Conservation (phyloP, 2,113 vertebrate species). For the Zingel zingel region DNA sequence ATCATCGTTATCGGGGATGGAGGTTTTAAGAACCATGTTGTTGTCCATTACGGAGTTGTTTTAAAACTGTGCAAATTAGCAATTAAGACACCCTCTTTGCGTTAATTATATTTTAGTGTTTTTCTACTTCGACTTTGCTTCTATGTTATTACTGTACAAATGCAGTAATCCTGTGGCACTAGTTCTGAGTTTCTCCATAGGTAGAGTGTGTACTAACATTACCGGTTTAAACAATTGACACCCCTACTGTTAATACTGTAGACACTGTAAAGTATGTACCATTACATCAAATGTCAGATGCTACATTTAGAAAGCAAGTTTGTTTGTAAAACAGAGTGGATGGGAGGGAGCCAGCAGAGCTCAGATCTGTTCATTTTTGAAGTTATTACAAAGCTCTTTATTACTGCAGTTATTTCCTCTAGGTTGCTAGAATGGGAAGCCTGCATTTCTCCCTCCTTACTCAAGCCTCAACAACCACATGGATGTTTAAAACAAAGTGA, state of each 20-base stretch:
- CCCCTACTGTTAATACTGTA: not conserved
- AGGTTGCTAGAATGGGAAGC: not conserved
- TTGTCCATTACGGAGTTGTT: not conserved
- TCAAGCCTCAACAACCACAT: slow-evolving; percentile 16
- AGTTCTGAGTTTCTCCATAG: not conserved
- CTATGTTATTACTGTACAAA: slow-evolving; percentile 3
- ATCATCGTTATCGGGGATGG: not conserved
- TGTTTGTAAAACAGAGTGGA: slow-evolving; percentile 42
- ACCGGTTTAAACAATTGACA: no score
- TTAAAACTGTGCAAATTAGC: not conserved
- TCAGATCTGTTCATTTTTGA: slow-evolving; percentile 44
- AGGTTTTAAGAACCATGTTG: not conserved
- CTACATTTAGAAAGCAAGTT: slow-evolving; percentile 41
- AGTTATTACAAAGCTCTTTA: slow-evolving; percentile 52
- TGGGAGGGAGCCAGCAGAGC: slow-evolving; percentile 12
- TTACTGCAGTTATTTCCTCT: slow-evolving; percentile 48
- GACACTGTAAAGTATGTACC: slow-evolving; percentile 2
- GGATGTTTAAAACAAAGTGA: slow-evolving; percentile 22
- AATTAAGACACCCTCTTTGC: not conserved
- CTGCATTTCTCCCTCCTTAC: slow-evolving; percentile 11
- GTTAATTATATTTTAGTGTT: not conserved
- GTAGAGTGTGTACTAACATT: not conserved
- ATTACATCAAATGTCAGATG: slow-evolving; percentile 37
- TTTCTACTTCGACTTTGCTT: not conserved
- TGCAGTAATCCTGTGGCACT: not conserved